phyloP scores from a whole-genome alignment of 2,113 vertebrate species.

The Petaurus breviceps region DNA sequence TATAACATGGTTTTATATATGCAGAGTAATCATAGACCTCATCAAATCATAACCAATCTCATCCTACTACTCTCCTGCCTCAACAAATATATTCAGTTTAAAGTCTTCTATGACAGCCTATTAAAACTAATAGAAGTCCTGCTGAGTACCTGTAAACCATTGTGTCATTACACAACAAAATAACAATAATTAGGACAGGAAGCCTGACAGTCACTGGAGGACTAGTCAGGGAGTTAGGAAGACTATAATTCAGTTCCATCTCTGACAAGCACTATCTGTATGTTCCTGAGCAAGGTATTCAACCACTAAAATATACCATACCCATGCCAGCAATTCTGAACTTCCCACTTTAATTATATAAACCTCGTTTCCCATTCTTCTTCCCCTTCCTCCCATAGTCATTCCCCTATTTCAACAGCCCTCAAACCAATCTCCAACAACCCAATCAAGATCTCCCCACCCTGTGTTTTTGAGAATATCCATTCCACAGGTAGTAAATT shows the following conservation, averaged over 20 bases:
- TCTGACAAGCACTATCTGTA: neutral
- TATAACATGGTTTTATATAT: slow-evolving; percentile 48
- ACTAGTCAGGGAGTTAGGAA: neutral
- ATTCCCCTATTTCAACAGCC: neutral
- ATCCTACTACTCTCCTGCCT: neutral
- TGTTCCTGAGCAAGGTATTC: neutral
- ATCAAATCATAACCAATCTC: neutral
- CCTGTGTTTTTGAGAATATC: neutral
- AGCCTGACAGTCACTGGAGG: neutral
- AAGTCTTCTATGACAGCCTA: neutral
- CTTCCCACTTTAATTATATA: neutral
- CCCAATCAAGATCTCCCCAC: neutral
- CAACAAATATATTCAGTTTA: neutral
- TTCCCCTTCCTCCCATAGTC: too few relatives aligned
- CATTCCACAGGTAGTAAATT: neutral
- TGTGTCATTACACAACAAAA: neutral
- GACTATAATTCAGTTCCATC: neutral
- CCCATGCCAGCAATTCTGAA: neutral
- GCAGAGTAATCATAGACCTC: neutral
- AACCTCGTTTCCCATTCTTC: neutral
- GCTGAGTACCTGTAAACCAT: neutral
- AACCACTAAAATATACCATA: neutral
- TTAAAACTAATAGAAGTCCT: neutral
- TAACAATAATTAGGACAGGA: neutral
- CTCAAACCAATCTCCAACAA: neutral